Evolutionary conservation across 2,888 invertebrate species (phyloP).

Genomic region (Timema podura): DNA sequence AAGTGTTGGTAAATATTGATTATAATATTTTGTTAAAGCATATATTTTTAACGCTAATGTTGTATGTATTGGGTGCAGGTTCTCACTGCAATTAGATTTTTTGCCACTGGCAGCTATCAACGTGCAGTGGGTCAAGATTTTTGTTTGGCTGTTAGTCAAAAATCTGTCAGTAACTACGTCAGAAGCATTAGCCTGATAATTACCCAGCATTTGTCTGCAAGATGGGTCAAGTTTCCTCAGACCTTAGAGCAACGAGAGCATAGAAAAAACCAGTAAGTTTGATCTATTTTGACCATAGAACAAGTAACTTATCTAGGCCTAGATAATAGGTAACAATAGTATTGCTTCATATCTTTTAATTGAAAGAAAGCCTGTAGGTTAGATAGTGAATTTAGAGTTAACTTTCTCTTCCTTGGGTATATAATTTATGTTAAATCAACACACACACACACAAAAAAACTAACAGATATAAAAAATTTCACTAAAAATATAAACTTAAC

Average conservation of each 20-base stretch:
- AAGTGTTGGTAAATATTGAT: no score
- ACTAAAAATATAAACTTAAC: no score
- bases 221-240: slow-evolving; percentile 25
- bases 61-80: slow-evolving; percentile 14
- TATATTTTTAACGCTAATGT: neutral
- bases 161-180: slow-evolving; percentile 15
- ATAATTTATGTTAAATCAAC: neutral
- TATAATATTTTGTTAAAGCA: neutral
- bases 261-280: neutral
- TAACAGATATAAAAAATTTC: no score
- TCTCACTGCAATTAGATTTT: slow-evolving; percentile 22
- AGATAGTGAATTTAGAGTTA: no score
- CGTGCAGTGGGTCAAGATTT: slow-evolving; percentile 21
- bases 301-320: no score
- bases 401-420: neutral
- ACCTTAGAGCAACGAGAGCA: neutral
- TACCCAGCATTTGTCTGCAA: slow-evolving; percentile 18
- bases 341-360: no score
- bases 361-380: no score
- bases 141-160: slow-evolving; percentile 17
- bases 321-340: no score
- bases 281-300: neutral
- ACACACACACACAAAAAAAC: no score
- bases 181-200: slow-evolving; percentile 11
- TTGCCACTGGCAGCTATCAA: slow-evolving; percentile 22